Base-by-base conservation (phyloP, 2,797 vertebrate genomes). In the Parotocinclus haroldoi region DNA sequence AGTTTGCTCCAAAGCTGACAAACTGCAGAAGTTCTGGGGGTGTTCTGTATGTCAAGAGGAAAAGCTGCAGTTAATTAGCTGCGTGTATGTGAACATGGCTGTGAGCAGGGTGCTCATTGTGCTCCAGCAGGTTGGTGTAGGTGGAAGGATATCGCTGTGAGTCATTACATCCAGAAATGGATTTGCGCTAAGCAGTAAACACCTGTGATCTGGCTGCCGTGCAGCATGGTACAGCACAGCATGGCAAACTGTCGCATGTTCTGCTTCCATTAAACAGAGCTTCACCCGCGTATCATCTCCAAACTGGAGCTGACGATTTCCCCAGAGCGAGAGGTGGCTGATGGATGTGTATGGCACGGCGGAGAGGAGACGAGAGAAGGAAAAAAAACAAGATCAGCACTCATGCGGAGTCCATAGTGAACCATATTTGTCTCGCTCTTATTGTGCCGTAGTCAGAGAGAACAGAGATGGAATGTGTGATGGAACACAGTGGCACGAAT, bases 161-260 rank as follows among this genome's bases (percentile, higher is more conserved):
- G 61, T 71, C 68, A 74, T 63, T 69, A 62, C 61, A 74, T 68
- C 65, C 76, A 77, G 67, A 71, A 77, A 74, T 63, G 65, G 65
- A 59, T 27, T 27, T 27, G 27, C 27, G 11, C 4, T 49, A 59
- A 71, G 75, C 55, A 12, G 55, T 55, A 68, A 67, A 57, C 68
- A 71, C 73, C 66, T 74, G 58, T 56, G 54, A 59, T 63, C 62
- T 69, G 72, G 65, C 71, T 58, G 64, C 12, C 3, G 3, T 18
- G 58, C 48, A 11, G 46, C 54, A 42, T 53, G 37, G 59, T 4
- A 13, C 18, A 16, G 13, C 58, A 16, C 58, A n/a, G n/a, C n/a
- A n/a, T n/a, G n/a, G n/a, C n/a, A n/a, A n/a, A n/a, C n/a, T n/a
- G n/a, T n/a, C n/a, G 49, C 59, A 58, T 46, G 57, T 45, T 63